Conservation (phyloP, 2,113 vertebrate genomes). For the Balaeniceps rex region DNA sequence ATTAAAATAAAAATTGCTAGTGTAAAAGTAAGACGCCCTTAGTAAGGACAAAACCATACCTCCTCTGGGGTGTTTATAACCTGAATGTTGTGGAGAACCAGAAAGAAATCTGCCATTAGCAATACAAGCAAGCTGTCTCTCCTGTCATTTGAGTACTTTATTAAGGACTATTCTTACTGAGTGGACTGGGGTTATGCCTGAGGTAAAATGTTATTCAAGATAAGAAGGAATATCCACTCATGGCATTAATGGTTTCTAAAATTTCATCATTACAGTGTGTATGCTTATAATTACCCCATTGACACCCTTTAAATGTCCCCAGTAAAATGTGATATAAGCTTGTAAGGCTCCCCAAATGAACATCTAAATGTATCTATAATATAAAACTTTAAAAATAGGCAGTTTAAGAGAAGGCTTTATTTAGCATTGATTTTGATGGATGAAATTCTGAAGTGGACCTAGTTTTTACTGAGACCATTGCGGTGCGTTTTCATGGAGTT, state of each 20-base stretch:
- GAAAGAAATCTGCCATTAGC: not conserved
- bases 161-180: not conserved
- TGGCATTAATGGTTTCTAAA: not conserved
- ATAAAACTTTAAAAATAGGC: not conserved
- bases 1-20: not conserved
- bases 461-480: not conserved
- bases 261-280: not conserved
- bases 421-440: not conserved
- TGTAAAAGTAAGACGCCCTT: not conserved
- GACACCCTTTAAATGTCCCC: constrained; percentile 2
- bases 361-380: not conserved
- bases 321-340: not conserved
- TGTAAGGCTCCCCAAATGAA: not conserved
- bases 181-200: not conserved
- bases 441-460: not conserved
- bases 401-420: not conserved
- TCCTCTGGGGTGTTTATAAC: not conserved
- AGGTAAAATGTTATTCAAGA: not conserved
- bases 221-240: not conserved
- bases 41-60: not conserved
- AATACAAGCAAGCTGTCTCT: not conserved
- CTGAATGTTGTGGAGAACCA: not conserved
- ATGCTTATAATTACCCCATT: not conserved
- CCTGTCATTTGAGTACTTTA: not conserved
- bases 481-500: not conserved